These are phyloP conservation scores for Gallinago stenura DNA, from an alignment of 2,797 vertebrate genomes.

Conservation along the genomic window DNA sequence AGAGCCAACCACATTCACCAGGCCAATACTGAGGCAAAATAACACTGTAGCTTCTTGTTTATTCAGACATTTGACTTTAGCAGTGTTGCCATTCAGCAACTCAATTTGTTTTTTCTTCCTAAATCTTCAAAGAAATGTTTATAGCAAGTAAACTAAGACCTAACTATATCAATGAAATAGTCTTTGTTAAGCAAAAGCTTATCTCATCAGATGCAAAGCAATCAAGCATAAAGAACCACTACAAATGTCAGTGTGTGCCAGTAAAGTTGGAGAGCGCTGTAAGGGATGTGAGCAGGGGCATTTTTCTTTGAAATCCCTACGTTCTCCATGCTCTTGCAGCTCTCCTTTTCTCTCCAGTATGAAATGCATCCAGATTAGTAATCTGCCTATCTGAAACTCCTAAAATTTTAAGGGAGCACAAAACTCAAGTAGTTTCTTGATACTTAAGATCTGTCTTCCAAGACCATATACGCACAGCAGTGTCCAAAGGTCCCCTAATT, in stretches of 20 bases:
- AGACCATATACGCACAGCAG: not conserved
- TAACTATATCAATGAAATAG: conserved; percentile 41
- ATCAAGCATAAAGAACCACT: conserved; percentile 56
- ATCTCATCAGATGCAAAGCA: conserved; percentile 68
- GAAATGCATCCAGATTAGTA: not conserved
- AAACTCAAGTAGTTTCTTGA: not conserved
- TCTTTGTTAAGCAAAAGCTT: conserved; percentile 62
- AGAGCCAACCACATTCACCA: not conserved
- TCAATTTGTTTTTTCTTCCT: conserved; percentile 54
- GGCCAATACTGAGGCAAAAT: not conserved
- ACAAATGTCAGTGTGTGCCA: conserved; percentile 31
- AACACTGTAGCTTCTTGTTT: conserved; percentile 24
- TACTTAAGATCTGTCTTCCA: not conserved
- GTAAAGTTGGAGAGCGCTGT: not conserved
- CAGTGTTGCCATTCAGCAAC: not conserved
- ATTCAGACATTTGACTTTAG: conserved; percentile 32
- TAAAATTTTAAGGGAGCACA: not conserved
- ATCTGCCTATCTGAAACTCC: not conserved
- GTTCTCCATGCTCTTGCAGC: not conserved
- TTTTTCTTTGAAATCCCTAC: not conserved
- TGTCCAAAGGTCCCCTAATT: not conserved
- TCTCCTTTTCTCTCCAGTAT: not conserved
- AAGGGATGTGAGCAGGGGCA: not conserved
- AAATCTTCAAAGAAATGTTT: conserved; percentile 68
- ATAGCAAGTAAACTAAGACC: conserved; percentile 49